Conservation (phyloP, 1,140 invertebrate species). For the Pseudachorutes palmiensis region DNA sequence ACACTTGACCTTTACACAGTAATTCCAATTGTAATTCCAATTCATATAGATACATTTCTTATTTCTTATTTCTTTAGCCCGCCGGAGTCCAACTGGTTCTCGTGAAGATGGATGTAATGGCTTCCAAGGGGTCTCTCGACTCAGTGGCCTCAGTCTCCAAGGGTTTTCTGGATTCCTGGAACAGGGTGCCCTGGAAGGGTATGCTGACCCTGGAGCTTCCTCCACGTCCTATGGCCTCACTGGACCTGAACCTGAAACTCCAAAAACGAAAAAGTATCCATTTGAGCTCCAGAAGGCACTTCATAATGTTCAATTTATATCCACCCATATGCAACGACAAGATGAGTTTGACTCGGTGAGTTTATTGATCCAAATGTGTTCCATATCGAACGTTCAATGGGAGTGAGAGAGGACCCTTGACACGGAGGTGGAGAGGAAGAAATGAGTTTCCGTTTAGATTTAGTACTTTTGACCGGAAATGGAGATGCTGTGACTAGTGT, state of each 20-base stretch:
- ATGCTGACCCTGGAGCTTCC: slow-evolving; percentile 45
- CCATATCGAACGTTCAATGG: too few relatives aligned
- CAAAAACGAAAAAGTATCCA: slow-evolving; percentile 67
- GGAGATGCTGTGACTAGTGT: background rate
- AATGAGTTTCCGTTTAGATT: background rate
- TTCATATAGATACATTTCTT: too few relatives aligned
- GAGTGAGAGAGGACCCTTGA: too few relatives aligned
- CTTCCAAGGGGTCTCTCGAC: slow-evolving; percentile 38
- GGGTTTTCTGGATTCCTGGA: slow-evolving; percentile 38
- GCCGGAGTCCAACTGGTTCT: slow-evolving; percentile 26
- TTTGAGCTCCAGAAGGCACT: slow-evolving; percentile 87
- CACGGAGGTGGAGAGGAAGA: too few relatives aligned
- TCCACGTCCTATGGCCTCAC: slow-evolving; percentile 35
- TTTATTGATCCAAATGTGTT: too few relatives aligned
- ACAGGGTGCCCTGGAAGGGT: slow-evolving; percentile 42
- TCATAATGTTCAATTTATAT: slow-evolving; percentile 90
- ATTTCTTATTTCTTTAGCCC: slow-evolving; percentile 17
- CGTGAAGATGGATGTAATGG: slow-evolving; percentile 39
- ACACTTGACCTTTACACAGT: too few relatives aligned
- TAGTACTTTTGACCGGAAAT: background rate
- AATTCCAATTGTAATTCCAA: too few relatives aligned
- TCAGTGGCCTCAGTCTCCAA: slow-evolving; percentile 38
- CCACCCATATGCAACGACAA: slow-evolving; percentile 83
- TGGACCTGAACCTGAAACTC: slow-evolving; percentile 33
- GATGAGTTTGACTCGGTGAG: slow-evolving; percentile 87